Conservation (phyloP, 2,888 invertebrate species). For the Diaphora mendica region DNA sequence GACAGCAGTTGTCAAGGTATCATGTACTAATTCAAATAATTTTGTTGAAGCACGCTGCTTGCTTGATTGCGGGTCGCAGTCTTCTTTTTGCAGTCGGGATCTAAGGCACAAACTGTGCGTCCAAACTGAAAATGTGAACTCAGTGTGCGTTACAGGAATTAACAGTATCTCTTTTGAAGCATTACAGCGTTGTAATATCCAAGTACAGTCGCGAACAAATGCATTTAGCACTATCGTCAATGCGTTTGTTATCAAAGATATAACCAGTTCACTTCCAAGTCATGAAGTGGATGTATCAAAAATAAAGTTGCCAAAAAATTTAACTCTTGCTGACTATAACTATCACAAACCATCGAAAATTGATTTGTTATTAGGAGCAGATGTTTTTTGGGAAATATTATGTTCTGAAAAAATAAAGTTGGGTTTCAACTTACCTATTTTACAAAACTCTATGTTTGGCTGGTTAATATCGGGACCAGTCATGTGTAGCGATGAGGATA, state of each 20-base stretch:
- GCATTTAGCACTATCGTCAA: background rate
- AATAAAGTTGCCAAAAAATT: slow-evolving; percentile 10
- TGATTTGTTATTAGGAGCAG: background rate
- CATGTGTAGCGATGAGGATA: no score
- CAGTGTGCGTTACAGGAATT: no score
- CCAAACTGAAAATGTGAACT: no score
- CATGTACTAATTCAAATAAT: slow-evolving; percentile 1
- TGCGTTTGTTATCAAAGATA: slow-evolving; percentile 36
- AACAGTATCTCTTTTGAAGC: no score
- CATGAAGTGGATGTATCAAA: background rate
- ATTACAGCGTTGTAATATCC: no score
- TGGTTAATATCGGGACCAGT: no score
- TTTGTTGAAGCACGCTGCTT: slow-evolving; percentile 1
- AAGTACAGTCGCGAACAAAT: background rate
- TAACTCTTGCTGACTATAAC: slow-evolving; percentile 22
- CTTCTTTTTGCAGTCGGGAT: slow-evolving; percentile 4
- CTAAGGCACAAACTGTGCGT: no score
- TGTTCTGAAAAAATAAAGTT: no score
- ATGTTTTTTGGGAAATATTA: background rate
- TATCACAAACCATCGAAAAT: slow-evolving; percentile 18
- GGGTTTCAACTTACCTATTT: no score
- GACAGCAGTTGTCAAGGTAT: slow-evolving; percentile 1
- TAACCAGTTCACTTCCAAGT: slow-evolving; percentile 20
- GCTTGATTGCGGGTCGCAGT: slow-evolving; percentile 11
- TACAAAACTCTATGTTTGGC: no score